Base-by-base conservation (phyloP, 2,888 invertebrate genomes). In the Dynastes grantii region DNA sequence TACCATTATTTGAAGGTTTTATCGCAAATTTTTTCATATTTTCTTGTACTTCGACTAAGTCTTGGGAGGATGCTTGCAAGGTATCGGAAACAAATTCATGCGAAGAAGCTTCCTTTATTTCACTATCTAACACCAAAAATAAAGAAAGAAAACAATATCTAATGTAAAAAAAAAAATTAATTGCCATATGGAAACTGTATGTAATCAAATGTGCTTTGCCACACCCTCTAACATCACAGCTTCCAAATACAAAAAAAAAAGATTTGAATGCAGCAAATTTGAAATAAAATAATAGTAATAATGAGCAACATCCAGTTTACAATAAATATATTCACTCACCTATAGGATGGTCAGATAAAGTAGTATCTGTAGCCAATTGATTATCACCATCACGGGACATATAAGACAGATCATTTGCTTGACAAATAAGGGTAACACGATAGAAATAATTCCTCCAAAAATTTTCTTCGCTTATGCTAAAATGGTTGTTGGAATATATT, bases 401-500 rank as follows among this genome's bases (percentile, higher is more conserved):
- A 82, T 87, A 88, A 40, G 88, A 88, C 81, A 89, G 83, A 90
- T 98, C 97, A 89, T 95, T 96, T 84, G 98, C 98, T 91, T 99
- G 99, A 88, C 98, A 97, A 89, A 99, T 97, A 85, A 99, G 94
- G 85, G 97, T 98, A 85, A 99, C 96, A 88, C 99, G 96, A 91
- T 99, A 99, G 92, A 99, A 99, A 90, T 99, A 99, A 92, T 99
- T 99, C 88, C 98, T 94, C 99, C 99, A 99, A 91, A 99, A 99
- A 88, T 96, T 95, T 90, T 98, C 98, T 92, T 99, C 99, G 86
- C 95, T 95, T 89, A 97, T 96, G 85, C 97, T 96, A 11, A 61
- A 55, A 76, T 13, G 11, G 4, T 77, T 22, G 9, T 68, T 53
- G 37, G n/a, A 6, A 40, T 29, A 5, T 55, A n/a, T 16, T 16